Percentiles rank a stretch among this genome's conserved stretches.
Conservation (phyloP, 2,797 vertebrate species). For the Hylomyscus alleni region DNA sequence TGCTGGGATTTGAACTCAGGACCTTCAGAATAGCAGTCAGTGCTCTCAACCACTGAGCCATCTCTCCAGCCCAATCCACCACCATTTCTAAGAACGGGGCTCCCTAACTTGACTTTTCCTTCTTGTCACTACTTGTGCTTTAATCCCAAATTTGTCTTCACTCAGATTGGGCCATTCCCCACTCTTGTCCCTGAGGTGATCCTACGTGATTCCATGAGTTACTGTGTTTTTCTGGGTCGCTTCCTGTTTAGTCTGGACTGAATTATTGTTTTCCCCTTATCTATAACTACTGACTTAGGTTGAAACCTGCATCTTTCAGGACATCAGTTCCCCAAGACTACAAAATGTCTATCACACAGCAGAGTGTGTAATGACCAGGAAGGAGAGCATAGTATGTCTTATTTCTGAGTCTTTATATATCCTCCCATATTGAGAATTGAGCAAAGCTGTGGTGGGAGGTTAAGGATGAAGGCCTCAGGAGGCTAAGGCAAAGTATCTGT, state of each 20-base stretch:
- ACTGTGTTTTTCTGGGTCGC: background rate
- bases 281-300: background rate
- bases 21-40: no score
- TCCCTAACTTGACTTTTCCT: background rate
- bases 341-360: background rate
- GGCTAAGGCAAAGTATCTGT: background rate
- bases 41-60: no score
- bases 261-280: background rate
- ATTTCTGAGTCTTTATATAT: background rate
- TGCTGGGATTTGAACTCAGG: no score
- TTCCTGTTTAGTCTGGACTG: background rate
- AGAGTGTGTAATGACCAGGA: background rate
- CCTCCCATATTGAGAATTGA: background rate
- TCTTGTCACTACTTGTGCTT: background rate
- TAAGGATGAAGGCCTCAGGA: background rate
- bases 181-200: background rate
- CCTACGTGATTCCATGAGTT: no score
- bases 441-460: background rate
- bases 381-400: no score
- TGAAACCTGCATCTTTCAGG: background rate
- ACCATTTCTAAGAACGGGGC: background rate
- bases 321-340: background rate
- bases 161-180: background rate
- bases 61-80: background rate
- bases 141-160: background rate